These are phyloP conservation scores for Fregata magnificens DNA, from an alignment of 2,113 vertebrate genomes.

Conservation along the genomic window DNA sequence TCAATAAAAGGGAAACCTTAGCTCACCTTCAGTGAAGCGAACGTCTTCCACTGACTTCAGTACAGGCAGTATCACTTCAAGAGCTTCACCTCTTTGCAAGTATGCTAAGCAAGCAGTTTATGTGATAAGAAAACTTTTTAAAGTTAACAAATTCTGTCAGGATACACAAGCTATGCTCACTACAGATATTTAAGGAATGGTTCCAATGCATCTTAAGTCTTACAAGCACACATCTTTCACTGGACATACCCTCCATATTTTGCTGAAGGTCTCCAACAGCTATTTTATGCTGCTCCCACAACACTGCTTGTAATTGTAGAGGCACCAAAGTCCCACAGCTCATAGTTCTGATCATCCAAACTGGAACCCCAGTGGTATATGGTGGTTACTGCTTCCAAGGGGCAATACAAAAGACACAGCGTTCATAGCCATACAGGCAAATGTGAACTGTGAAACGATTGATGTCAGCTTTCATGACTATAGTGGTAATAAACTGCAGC, in stretches of 20 bases:
- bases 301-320: not conserved
- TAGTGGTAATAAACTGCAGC: not conserved
- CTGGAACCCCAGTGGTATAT: not conserved
- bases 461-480: not conserved
- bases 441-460: rapidly evolving
- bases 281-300: not conserved
- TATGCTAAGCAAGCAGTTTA: not conserved
- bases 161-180: not conserved
- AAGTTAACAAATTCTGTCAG: not conserved
- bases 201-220: not conserved
- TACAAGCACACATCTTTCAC: not conserved
- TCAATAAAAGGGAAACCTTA: not conserved
- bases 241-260: not conserved
- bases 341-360: not conserved
- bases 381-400: not conserved
- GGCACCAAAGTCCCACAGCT: not conserved
- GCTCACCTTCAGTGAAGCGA: not conserved
- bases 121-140: not conserved
- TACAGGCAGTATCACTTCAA: not conserved
- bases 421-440: not conserved
- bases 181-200: not conserved
- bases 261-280: not conserved
- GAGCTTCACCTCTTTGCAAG: rapidly evolving
- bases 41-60: not conserved
- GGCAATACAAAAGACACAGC: rapidly evolving